Conservation (phyloP, 2,797 vertebrate genomes). For the Manis pentadactyla region DNA sequence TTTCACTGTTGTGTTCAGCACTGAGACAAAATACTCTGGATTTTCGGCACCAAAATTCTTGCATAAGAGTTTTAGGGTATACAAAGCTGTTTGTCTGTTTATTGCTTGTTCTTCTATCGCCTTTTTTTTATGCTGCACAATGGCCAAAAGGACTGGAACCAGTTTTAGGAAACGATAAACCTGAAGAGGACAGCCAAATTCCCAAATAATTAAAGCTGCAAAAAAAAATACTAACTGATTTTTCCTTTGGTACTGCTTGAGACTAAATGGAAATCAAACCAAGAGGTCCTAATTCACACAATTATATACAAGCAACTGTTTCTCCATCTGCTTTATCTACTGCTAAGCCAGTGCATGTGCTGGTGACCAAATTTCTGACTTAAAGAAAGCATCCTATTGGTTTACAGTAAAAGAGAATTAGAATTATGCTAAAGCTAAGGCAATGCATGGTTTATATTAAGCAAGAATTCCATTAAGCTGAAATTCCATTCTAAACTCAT, state of each 20-base stretch:
- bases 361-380: not conserved
- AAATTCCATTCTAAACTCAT: not conserved
- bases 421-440: not conserved
- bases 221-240: not conserved
- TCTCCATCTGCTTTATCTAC: not conserved
- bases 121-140: conserved; percentile 86
- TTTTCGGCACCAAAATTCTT: conserved; percentile 92
- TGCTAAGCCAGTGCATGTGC: not conserved
- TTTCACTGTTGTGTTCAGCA: conserved; percentile 88
- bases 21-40: conserved; percentile 89
- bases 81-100: conserved; percentile 97
- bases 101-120: conserved; percentile 92
- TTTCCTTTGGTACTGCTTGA: not conserved
- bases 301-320: not conserved
- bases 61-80: conserved; percentile 96
- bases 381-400: not conserved
- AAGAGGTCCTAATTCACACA: not conserved
- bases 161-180: conserved; percentile 91
- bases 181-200: conserved; percentile 83
- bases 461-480: not conserved
- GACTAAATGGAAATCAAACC: not conserved
- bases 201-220: not conserved
- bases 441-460: not conserved
- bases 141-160: conserved; percentile 89
- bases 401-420: not conserved